phyloP scores from a whole-genome alignment of 2,797 vertebrate genomes.

The Alectoris magna region DNA sequence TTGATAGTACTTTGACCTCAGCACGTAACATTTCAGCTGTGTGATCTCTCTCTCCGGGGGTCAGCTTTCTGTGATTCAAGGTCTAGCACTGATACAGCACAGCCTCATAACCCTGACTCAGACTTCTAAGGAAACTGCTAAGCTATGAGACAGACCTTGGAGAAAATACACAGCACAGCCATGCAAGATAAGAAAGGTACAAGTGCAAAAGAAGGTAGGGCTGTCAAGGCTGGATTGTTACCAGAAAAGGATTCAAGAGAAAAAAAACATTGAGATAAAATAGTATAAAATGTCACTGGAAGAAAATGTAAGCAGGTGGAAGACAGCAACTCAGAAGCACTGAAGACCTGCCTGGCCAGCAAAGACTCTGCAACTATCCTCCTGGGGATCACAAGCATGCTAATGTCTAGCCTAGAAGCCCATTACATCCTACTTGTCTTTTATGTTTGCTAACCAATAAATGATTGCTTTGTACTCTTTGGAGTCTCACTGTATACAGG shows the following conservation, averaged over 20 bases:
- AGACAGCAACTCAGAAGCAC: not conserved
- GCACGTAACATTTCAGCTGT: not conserved
- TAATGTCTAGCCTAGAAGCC: not conserved
- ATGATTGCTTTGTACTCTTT: not conserved
- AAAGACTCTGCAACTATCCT: not conserved
- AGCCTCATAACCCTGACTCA: not conserved
- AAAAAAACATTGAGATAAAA: not conserved
- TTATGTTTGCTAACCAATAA: not conserved
- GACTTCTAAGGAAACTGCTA: not conserved
- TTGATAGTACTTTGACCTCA: not conserved
- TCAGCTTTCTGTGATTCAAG: not conserved
- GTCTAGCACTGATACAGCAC: not conserved
- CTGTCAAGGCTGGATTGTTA: not conserved
- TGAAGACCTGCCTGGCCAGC: not conserved
- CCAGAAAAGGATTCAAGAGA: not conserved
- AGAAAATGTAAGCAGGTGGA: not conserved
- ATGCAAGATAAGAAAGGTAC: not conserved
- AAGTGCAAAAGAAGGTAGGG: not conserved
- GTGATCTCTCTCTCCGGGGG: not conserved
- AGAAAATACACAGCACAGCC: not conserved
- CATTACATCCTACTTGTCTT: not conserved
- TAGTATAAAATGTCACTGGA: not conserved
- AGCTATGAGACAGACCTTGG: not conserved
- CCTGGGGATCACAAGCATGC: accelerated
- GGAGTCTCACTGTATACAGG: not conserved